Percentiles rank a stretch among this genome's conserved stretches.
Evolutionary conservation across 2,888 invertebrate genomes (phyloP).

Genomic region (Calephelis perditalis): DNA sequence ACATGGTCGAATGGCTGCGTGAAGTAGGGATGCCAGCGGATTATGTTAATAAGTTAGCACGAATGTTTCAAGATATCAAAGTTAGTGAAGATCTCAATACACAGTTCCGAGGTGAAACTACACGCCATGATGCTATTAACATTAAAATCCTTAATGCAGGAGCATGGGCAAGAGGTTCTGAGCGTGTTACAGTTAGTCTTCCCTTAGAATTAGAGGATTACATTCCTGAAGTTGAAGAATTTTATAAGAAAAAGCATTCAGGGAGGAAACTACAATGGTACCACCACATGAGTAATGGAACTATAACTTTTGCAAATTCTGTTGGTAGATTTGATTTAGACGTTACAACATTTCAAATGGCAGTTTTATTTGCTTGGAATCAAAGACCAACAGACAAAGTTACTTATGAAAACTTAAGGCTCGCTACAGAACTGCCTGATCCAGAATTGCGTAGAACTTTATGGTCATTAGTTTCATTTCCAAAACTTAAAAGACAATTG

Average conservation of each 20-base stretch:
- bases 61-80: slow-evolving; percentile 99
- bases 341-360: slow-evolving; percentile 99
- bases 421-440: slow-evolving; percentile 98
- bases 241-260: slow-evolving; percentile 98
- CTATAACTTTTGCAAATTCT: slow-evolving; percentile 95
- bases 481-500: slow-evolving; percentile 96
- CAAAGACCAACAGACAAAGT: slow-evolving; percentile 95
- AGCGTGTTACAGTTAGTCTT: slow-evolving; percentile 95
- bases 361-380: slow-evolving; percentile 99
- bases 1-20: slow-evolving; percentile 98
- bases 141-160: slow-evolving; percentile 99
- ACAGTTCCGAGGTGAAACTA: slow-evolving; percentile 91
- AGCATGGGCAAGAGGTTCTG: slow-evolving; percentile 97
- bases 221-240: slow-evolving; percentile 99
- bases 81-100: slow-evolving; percentile 97
- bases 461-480: slow-evolving; percentile 97
- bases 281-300: slow-evolving; percentile 99
- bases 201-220: slow-evolving; percentile 99
- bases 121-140: slow-evolving; percentile 92
- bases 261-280: slow-evolving; percentile 99
- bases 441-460: slow-evolving; percentile 95
- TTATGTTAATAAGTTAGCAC: slow-evolving; percentile 97
- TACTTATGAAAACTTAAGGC: slow-evolving; percentile 96
- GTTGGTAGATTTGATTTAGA: slow-evolving; percentile 97
- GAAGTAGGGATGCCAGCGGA: slow-evolving; percentile 99